Percentiles rank a stretch among this genome's conserved stretches.
Evolutionary conservation across 2,888 invertebrate genomes (phyloP).

Genomic region (Ophion ventricosus): DNA sequence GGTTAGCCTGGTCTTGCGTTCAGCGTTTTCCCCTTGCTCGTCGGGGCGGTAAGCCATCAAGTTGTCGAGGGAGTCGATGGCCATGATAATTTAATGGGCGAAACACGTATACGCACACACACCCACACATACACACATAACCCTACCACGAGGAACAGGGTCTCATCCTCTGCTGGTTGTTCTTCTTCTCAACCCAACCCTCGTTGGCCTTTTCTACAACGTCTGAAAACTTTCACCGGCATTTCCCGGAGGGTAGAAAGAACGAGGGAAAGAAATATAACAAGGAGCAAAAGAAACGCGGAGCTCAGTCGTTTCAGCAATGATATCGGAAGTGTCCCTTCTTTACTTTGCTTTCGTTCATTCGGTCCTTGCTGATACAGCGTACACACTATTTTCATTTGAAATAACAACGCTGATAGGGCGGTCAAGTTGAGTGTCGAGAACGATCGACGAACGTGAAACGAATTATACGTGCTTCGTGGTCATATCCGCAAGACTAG

Average conservation of each 20-base stretch:
- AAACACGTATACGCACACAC: conserved; percentile 41
- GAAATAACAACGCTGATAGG: conserved; percentile 63
- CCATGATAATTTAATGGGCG: conserved; percentile 74
- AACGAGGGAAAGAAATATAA: conserved; percentile 21
- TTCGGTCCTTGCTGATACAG: conserved; percentile 39
- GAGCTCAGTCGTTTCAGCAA: conserved; percentile 42
- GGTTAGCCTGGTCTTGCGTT: conserved; percentile 48
- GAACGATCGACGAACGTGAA: conserved; percentile 64
- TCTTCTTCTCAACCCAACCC: conserved; percentile 28
- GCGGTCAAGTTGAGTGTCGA: conserved; percentile 55
- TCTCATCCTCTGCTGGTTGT: conserved; percentile 31
- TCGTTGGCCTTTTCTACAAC: conserved; percentile 29
- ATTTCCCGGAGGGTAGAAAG: conserved; percentile 17
- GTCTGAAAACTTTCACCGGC: conserved; percentile 47
- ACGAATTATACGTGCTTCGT: conserved; percentile 49
- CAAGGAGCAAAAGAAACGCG: conserved; percentile 26
- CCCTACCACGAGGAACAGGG: conserved; percentile 40
- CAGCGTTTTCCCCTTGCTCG: conserved; percentile 52
- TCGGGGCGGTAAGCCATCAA: conserved; percentile 56
- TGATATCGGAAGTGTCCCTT: conserved; percentile 16
- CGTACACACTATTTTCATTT: conserved; percentile 58
- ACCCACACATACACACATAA: conserved; percentile 37
- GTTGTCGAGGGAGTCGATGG: conserved; percentile 67
- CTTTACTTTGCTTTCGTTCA: conserved; percentile 33
- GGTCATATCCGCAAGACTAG: conserved; percentile 17